These are phyloP conservation scores for Lypha dubia DNA, from an alignment of 2,888 invertebrate genomes.

Conservation along the genomic window DNA sequence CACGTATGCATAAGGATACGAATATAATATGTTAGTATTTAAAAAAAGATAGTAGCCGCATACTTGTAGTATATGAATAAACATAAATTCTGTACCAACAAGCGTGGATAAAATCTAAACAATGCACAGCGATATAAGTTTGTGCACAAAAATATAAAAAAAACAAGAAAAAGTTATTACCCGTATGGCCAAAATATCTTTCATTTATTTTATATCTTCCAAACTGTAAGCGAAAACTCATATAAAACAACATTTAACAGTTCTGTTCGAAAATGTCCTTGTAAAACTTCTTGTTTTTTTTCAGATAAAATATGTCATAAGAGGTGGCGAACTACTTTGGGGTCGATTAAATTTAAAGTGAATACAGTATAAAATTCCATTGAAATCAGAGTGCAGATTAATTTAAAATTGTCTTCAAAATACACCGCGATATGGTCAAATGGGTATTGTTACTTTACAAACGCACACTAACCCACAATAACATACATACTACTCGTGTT, in stretches of 20 bases:
- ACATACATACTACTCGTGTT: neutral
- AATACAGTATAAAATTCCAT: too few relatives aligned
- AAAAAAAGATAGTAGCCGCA: slow-evolving; percentile 66
- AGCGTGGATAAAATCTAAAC: slow-evolving; percentile 66
- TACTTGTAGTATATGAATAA: slow-evolving; percentile 63
- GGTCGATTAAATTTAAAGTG: too few relatives aligned
- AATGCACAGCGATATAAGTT: slow-evolving; percentile 30
- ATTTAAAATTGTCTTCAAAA: too few relatives aligned
- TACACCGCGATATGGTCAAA: neutral
- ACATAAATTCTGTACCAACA: slow-evolving; percentile 70
- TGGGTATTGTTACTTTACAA: slow-evolving; percentile 4
- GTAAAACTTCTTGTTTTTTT: too few relatives aligned
- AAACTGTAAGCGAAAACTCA: too few relatives aligned
- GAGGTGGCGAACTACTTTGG: too few relatives aligned
- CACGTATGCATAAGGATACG: neutral
- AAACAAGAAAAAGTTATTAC: neutral
- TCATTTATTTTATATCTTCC: too few relatives aligned
- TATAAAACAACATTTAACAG: too few relatives aligned
- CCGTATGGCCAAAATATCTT: neutral
- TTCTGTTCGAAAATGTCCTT: too few relatives aligned
- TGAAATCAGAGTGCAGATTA: too few relatives aligned
- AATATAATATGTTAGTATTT: slow-evolving; percentile 44
- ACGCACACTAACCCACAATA: neutral
- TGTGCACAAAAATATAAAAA: neutral
- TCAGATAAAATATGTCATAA: too few relatives aligned